Percentiles rank a stretch among this genome's conserved stretches.
Conservation (phyloP, 2,888 invertebrate genomes). For the Cremastobaeus sp. region DNA sequence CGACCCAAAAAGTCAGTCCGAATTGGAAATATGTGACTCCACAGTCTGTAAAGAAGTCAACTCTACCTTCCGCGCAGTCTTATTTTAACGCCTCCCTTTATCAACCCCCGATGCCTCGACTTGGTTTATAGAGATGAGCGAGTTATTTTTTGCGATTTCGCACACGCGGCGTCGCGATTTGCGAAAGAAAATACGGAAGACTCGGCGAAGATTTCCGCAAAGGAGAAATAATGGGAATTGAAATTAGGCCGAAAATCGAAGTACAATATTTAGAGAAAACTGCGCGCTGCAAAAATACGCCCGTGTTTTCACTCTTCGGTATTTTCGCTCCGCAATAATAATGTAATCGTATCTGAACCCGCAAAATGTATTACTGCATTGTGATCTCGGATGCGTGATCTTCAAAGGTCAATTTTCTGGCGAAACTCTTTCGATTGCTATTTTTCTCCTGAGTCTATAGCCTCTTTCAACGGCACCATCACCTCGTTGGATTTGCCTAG, state of each 20-base stretch:
- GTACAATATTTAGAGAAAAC: background rate
- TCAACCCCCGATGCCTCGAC: conserved; percentile 17
- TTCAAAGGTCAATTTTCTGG: too few species aligned
- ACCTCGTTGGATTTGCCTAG: conserved; percentile 32
- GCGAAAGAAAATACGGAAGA: conserved; percentile 21
- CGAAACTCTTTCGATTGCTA: conserved; percentile 17
- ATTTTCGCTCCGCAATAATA: too few species aligned
- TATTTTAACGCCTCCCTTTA: conserved; percentile 28
- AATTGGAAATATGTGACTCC: conserved; percentile 75
- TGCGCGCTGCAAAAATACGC: too few species aligned
- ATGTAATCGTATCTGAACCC: too few species aligned
- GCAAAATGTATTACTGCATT: too few species aligned
- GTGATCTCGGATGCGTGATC: too few species aligned
- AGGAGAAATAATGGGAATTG: conserved; percentile 27
- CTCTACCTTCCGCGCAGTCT: conserved; percentile 53
- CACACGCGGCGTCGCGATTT: conserved; percentile 47
- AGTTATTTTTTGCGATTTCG: conserved; percentile 53
- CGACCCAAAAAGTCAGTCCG: conserved; percentile 65
- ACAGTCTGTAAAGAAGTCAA: conserved; percentile 72
- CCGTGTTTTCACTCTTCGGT: too few species aligned
- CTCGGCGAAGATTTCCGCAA: conserved; percentile 11
- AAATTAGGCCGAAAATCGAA: conserved; percentile 18
- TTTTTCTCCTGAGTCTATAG: background rate
- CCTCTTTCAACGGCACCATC: conserved; percentile 22
- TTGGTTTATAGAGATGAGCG: conserved; percentile 38